A percentile compares a stretch with the other conserved stretches of the same genome.
Conservation (phyloP, 2,797 vertebrate genomes). For the Neostethus bicornis region DNA sequence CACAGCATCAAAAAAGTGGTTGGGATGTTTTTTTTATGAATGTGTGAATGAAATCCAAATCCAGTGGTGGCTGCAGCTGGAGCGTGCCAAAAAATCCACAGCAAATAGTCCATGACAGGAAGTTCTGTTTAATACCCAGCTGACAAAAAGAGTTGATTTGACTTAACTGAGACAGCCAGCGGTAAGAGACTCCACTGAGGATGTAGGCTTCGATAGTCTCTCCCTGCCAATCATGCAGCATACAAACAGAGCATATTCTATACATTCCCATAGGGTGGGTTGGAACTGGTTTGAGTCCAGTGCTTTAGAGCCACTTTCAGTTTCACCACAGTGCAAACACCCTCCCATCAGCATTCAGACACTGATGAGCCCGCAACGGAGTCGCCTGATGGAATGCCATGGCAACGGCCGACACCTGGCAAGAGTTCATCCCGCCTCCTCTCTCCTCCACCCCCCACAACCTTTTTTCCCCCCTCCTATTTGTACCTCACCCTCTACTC, state of each 20-base stretch:
- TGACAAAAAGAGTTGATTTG: constrained; percentile 38
- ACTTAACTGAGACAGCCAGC: constrained; percentile 35
- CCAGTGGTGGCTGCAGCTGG: constrained; percentile 27
- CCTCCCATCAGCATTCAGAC: constrained; percentile 87
- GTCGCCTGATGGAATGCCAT: constrained; percentile 95
- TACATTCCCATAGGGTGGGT: constrained; percentile 49
- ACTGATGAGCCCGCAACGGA: constrained; percentile 87
- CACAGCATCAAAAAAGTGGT: constrained; percentile 28
- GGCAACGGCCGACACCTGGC: constrained; percentile 96
- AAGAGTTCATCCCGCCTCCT: constrained; percentile 86
- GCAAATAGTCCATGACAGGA: constrained; percentile 25
- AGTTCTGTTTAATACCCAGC: constrained; percentile 33
- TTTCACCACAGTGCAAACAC: constrained; percentile 51
- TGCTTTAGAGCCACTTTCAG: constrained; percentile 67
- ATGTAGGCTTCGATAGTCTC: constrained; percentile 11
- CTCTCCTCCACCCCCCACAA: constrained; percentile 53
- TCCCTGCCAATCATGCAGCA: constrained; percentile 60
- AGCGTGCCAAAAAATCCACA: constrained; percentile 15
- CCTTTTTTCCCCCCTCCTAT: constrained; percentile 60
- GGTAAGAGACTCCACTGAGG: constrained; percentile 36
- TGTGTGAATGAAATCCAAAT: constrained; percentile 25
- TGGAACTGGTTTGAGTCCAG: constrained; percentile 39
- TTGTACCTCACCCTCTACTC: constrained; percentile 14
- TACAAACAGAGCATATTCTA: constrained; percentile 55
- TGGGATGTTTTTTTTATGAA: constrained; percentile 36